phyloP scores from a whole-genome alignment of 2,113 vertebrate genomes.

The Paraplagusia blochii region DNA sequence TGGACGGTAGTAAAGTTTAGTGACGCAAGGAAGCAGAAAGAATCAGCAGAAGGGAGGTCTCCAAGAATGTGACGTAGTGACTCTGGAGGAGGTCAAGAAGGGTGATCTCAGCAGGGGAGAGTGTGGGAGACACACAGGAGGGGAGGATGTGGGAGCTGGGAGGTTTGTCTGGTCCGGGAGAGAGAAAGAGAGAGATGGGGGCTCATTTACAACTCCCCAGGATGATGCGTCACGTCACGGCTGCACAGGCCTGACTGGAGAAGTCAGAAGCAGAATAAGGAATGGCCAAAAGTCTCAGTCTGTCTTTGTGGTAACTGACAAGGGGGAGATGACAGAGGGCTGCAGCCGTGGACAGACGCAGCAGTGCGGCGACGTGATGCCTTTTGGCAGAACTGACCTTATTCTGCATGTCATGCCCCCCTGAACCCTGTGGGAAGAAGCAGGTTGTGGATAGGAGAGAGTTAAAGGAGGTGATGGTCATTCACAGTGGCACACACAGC shows the following conservation, averaged over 20 bases:
- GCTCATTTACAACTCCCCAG: slow-evolving; percentile 23
- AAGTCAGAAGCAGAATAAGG: slow-evolving; percentile 3
- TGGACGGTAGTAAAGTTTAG: neutral
- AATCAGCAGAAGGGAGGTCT: slow-evolving; percentile 25
- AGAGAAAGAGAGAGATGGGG: neutral
- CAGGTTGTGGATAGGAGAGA: slow-evolving; percentile 17
- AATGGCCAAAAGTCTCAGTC: neutral
- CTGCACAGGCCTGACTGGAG: slow-evolving; percentile 14
- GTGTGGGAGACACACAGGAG: slow-evolving; percentile 1
- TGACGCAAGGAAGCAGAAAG: slow-evolving; percentile 14
- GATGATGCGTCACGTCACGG: slow-evolving; percentile 1
- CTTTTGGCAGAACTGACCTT: slow-evolving; percentile 73
- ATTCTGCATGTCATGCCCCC: slow-evolving; percentile 26
- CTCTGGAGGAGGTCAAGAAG: slow-evolving; percentile 37
- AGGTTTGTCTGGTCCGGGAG: slow-evolving; percentile 24
- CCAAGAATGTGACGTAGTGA: slow-evolving; percentile 47
- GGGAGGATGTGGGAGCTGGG: slow-evolving; percentile 1
- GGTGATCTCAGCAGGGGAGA: slow-evolving; percentile 13
- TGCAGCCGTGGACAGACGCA: slow-evolving; percentile 37
- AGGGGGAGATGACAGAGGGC: slow-evolving; percentile 33
- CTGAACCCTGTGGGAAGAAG: slow-evolving; percentile 16
- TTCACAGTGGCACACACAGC: slow-evolving; percentile 68
- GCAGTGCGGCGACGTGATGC: slow-evolving; percentile 53
- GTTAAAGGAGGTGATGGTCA: slow-evolving; percentile 60
- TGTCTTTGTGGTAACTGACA: slow-evolving; percentile 34